Conservation (phyloP, 1,140 invertebrate genomes). For the Coelopa frigida region DNA sequence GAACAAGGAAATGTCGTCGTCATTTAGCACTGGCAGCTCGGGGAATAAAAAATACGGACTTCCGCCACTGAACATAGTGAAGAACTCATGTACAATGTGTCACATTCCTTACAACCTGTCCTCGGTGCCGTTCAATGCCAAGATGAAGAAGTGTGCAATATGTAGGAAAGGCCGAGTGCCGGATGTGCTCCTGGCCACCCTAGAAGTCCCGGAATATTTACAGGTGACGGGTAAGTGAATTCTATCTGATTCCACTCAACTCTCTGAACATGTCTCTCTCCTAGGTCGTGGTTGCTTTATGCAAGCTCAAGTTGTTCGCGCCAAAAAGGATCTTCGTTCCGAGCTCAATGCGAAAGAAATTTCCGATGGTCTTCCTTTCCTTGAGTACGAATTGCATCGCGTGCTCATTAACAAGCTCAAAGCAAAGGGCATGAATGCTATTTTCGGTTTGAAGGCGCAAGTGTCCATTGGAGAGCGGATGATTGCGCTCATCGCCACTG, state of each 20-base stretch:
- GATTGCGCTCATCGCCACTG: conserved; percentile 80
- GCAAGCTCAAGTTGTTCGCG: conserved; percentile 71
- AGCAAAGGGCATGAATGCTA: conserved; percentile 89
- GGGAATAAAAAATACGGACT: conserved; percentile 25
- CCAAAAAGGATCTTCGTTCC: conserved; percentile 69
- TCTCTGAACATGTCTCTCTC: neutral
- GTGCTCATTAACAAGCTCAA: conserved; percentile 85
- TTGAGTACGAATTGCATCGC: conserved; percentile 92
- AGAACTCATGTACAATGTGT: conserved; percentile 52
- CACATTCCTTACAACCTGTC: conserved; percentile 73
- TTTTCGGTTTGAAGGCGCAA: conserved; percentile 78
- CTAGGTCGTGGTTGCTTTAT: conserved; percentile 59
- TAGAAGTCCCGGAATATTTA: conserved; percentile 72
- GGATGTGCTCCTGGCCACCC: conserved; percentile 82
- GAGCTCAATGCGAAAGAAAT: conserved; percentile 91
- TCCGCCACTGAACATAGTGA: conserved; percentile 20
- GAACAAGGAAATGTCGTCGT: conserved; percentile 10
- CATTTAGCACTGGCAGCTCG: conserved; percentile 12
- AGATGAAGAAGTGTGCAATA: conserved; percentile 54
- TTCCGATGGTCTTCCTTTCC: conserved; percentile 84
- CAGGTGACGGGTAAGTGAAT: conserved; percentile 54
- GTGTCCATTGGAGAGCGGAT: conserved; percentile 82
- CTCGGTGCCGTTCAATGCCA: conserved; percentile 60
- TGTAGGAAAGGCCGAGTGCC: conserved; percentile 79
- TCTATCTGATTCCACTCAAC: neutral